These are phyloP conservation scores for Thomomys bottae DNA, from an alignment of 2,113 vertebrate genomes.

Conservation along the genomic window DNA sequence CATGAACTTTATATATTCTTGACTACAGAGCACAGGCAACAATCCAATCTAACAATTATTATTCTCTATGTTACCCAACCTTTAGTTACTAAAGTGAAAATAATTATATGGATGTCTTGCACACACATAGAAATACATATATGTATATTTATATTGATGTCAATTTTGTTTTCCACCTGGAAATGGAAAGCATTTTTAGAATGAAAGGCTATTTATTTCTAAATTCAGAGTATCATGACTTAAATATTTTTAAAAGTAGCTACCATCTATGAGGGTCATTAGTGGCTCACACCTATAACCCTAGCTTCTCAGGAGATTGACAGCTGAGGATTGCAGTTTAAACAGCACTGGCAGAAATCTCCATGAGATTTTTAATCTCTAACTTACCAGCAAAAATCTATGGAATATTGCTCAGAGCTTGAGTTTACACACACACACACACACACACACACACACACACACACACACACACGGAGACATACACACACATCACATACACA, in stretches of 20 bases:
- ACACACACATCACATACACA: no score
- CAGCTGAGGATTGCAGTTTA: no score
- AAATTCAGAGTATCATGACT: not conserved
- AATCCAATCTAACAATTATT: not conserved
- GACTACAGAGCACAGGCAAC: not conserved
- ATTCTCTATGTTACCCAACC: not conserved
- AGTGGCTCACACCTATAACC: no score
- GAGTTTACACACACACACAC: no score
- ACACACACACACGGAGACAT: no score
- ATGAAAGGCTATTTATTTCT: constrained; percentile 1
- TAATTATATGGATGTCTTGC: not conserved
- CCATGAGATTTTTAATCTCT: no score
- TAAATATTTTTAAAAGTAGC: not conserved
- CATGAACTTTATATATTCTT: not conserved
- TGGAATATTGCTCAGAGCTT: no score
- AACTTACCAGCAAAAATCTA: no score
- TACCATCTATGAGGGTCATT: no score
- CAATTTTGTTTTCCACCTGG: not conserved
- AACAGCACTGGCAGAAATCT: no score
- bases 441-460: no score
- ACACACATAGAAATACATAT: not conserved
- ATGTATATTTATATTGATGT: not conserved
- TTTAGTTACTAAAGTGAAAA: not conserved
- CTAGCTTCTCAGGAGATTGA: no score
- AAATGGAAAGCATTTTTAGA: not conserved